These are phyloP conservation scores for Eriosoma lanigerum DNA, from an alignment of 1,140 invertebrate species.

Conservation along the genomic window DNA sequence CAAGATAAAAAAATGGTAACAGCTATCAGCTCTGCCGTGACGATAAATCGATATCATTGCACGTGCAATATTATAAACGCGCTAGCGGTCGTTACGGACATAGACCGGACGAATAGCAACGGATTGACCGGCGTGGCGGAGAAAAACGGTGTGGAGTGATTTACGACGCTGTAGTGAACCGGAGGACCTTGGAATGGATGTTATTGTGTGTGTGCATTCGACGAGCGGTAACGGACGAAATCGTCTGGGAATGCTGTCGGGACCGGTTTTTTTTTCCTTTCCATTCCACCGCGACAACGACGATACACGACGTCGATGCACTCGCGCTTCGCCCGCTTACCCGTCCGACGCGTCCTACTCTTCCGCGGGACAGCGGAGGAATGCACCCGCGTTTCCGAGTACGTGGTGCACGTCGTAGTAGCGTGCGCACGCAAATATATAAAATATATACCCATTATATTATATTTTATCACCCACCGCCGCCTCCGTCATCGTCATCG, in stretches of 20 bases:
- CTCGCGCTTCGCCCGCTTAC: neutral
- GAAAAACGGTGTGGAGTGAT: neutral
- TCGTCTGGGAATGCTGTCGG: constrained; percentile 49
- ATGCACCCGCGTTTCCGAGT: neutral
- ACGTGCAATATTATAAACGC: neutral
- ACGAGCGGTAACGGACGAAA: constrained; percentile 41
- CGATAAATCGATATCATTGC: neutral
- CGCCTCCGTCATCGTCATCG: neutral
- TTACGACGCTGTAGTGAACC: neutral
- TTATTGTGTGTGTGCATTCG: too few species aligned
- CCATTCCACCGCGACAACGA: neutral
- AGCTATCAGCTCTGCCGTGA: neutral
- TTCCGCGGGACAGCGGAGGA: constrained; percentile 11
- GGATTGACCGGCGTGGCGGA: neutral
- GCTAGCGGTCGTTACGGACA: neutral
- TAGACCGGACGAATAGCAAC: neutral
- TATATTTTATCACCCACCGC: neutral
- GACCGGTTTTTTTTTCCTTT: constrained; percentile 44
- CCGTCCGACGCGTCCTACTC: neutral
- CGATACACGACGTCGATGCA: constrained; percentile 14
- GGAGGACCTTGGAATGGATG: constrained; percentile 2
- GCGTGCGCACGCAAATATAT: neutral
- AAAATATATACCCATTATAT: too few species aligned
- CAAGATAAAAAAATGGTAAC: neutral
- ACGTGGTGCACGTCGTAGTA: neutral